Evolutionary conservation across 2,888 invertebrate genomes (phyloP).

Genomic region (Merodon equestris): DNA sequence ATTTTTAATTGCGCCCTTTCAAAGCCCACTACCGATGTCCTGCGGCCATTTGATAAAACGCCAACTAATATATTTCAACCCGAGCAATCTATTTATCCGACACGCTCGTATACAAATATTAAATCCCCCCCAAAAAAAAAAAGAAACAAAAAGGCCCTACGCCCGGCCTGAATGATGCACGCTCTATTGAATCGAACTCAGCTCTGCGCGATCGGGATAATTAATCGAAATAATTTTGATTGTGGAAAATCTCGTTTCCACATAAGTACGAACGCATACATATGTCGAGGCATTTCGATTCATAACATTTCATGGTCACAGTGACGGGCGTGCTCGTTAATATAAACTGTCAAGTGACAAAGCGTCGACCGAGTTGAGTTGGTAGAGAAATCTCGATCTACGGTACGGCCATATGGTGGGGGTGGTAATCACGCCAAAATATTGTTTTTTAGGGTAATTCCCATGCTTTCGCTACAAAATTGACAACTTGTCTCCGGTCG

Average conservation of each 20-base stretch:
- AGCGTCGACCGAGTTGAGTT: no score
- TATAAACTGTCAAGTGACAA: no score
- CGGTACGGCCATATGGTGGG: neutral
- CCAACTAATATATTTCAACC: slow-evolving; percentile 32
- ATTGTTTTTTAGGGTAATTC: slow-evolving; percentile 36
- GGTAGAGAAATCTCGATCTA: neutral
- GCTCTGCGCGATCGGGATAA: slow-evolving; percentile 51
- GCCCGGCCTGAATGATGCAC: slow-evolving; percentile 1
- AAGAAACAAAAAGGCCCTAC: neutral
- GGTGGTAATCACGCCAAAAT: slow-evolving; percentile 15
- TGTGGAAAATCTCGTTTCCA: slow-evolving; percentile 45
- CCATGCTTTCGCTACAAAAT: slow-evolving; percentile 42
- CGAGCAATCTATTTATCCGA: slow-evolving; percentile 23
- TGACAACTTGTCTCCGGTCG: slow-evolving; percentile 19
- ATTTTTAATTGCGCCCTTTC: slow-evolving; percentile 19
- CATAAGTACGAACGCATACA: slow-evolving; percentile 8
- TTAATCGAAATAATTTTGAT: slow-evolving; percentile 66
- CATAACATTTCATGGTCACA: slow-evolving; percentile 38
- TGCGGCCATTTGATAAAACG: slow-evolving; percentile 52
- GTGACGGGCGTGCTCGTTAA: neutral
- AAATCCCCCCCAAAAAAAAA: slow-evolving; percentile 4
- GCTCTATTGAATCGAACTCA: slow-evolving; percentile 30
- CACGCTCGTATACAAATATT: slow-evolving; percentile 17
- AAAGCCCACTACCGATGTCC: slow-evolving; percentile 44
- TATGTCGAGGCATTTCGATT: slow-evolving; percentile 22